phyloP scores from a whole-genome alignment of 2,113 vertebrate genomes.

The Elachura formosa region DNA sequence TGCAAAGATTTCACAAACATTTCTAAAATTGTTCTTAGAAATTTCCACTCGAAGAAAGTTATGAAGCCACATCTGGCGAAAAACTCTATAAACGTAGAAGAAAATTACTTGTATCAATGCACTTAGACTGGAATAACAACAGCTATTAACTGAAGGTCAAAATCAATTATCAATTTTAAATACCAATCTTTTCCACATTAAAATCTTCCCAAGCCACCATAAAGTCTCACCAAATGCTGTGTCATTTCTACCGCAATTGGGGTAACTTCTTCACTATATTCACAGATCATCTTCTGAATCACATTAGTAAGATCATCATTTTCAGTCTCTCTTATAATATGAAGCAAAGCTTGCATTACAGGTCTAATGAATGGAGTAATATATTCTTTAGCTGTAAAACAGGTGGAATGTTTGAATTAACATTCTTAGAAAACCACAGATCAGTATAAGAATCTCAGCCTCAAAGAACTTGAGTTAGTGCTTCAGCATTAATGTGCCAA shows the following conservation, averaged over 20 bases:
- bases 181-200: neutral
- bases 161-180: neutral
- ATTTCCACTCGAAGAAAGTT: neutral
- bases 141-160: neutral
- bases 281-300: constrained; percentile 99
- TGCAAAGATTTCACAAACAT: neutral
- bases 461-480: neutral
- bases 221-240: constrained; percentile 89
- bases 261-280: constrained; percentile 98
- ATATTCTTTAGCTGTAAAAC: constrained; percentile 91
- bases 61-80: neutral
- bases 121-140: neutral
- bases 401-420: neutral
- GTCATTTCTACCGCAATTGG: constrained; percentile 99
- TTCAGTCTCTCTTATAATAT: constrained; percentile 97
- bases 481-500: neutral
- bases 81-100: neutral
- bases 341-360: constrained; percentile 97
- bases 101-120: neutral
- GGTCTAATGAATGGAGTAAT: constrained; percentile 95
- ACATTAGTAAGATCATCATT: constrained; percentile 98
- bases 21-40: neutral
- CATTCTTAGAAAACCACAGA: neutral
- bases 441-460: neutral
- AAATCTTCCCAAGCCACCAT: neutral